Conservation (phyloP, 2,888 invertebrate species). For the Amorpha juglandis region DNA sequence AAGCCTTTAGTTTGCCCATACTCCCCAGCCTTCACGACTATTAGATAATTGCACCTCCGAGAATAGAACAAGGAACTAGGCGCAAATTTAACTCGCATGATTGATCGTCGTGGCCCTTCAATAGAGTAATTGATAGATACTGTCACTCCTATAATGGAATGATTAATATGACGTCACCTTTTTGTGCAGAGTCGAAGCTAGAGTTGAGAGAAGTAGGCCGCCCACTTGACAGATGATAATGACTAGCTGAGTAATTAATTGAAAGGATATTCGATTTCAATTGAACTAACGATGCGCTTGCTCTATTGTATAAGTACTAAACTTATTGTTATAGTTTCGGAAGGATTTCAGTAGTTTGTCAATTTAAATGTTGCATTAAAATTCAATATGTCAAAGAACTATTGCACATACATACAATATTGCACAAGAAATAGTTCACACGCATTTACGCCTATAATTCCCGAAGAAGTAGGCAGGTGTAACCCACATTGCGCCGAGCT, state of each 20-base stretch:
- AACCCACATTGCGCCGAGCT: no score
- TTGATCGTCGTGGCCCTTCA: conserved; percentile 21
- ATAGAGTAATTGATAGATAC: conserved; percentile 30
- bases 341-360: neutral
- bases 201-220: neutral
- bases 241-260: conserved; percentile 1
- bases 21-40: neutral
- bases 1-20: neutral
- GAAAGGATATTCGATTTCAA: neutral
- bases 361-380: no score
- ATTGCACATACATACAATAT: no score
- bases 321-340: no score
- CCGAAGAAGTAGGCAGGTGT: no score
- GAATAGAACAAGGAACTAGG: conserved; percentile 13
- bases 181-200: conserved; percentile 21
- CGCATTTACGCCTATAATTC: no score
- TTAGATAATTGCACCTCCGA: conserved; percentile 2
- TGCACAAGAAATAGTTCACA: no score
- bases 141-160: conserved; percentile 26
- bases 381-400: no score
- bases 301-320: neutral
- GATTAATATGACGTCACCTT: conserved; percentile 28
- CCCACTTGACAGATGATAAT: conserved; percentile 11
- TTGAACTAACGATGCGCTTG: neutral
- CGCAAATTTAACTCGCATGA: conserved; percentile 22